Percentiles rank a stretch among this genome's conserved stretches.
Conservation (phyloP, 2,113 vertebrate genomes). For the Austrofundulus limnaeus region DNA sequence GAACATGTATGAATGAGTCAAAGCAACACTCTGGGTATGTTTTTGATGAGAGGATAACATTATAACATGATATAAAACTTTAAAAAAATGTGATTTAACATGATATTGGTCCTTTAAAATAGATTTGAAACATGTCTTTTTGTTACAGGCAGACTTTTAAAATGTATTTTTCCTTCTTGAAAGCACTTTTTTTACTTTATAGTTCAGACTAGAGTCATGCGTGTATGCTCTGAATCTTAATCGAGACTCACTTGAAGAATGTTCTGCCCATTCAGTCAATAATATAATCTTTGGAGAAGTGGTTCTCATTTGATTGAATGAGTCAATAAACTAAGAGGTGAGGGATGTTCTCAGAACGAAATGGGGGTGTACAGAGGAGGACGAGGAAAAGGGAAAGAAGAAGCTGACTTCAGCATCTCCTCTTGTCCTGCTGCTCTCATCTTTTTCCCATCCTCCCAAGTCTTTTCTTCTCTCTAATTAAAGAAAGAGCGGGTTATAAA, state of each 20-base stretch:
- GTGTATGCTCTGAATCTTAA: neutral
- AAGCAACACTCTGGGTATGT: no score
- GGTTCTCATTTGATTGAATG: slow-evolving; percentile 4
- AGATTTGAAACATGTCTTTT: no score
- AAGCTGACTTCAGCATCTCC: slow-evolving; percentile 56
- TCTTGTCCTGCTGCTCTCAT: slow-evolving; percentile 42
- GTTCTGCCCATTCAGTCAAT: neutral
- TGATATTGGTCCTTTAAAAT: no score
- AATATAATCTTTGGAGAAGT: slow-evolving; percentile 1
- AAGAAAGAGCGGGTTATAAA: slow-evolving; percentile 64
- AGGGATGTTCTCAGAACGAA: slow-evolving; percentile 18
- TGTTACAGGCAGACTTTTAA: neutral
- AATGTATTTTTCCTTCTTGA: neutral
- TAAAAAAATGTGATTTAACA: no score
- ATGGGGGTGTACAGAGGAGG: neutral
- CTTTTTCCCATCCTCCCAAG: slow-evolving; percentile 10
- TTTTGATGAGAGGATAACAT: no score
- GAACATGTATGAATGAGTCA: no score
- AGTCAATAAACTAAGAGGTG: slow-evolving; percentile 23
- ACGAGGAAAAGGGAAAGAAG: slow-evolving; percentile 8
- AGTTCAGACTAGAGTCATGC: neutral
- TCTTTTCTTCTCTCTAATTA: slow-evolving; percentile 61
- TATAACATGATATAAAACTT: no score
- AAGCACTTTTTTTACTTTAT: neutral
- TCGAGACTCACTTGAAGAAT: neutral